phyloP scores from a whole-genome alignment of 2,888 invertebrate genomes.

The Sarcophaga carnaria region DNA sequence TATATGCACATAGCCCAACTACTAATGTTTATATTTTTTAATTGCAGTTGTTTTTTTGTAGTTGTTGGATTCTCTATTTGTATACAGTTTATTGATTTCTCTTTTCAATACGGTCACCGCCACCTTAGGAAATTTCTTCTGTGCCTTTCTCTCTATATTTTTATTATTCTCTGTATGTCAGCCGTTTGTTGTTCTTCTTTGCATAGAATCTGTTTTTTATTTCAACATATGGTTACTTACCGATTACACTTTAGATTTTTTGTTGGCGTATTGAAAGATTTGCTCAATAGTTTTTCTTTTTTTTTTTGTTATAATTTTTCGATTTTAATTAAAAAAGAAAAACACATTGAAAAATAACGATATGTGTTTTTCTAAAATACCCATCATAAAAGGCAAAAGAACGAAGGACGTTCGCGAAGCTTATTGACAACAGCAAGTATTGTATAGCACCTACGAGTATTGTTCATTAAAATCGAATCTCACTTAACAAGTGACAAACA shows the following conservation, averaged over 20 bases:
- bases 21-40: conserved; percentile 65
- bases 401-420: background rate
- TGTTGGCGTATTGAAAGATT: conserved; percentile 21
- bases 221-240: conserved; percentile 48
- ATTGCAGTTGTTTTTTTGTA: conserved; percentile 32
- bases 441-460: too few relatives aligned
- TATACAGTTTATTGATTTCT: conserved; percentile 54
- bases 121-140: background rate
- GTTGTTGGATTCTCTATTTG: conserved; percentile 34
- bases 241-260: conserved; percentile 47
- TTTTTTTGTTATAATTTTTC: conserved; percentile 19
- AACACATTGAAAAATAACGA: conserved; percentile 34
- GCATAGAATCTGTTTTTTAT: conserved; percentile 32
- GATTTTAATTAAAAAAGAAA: conserved; percentile 51
- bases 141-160: background rate
- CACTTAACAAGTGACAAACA: background rate
- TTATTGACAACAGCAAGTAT: background rate
- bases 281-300: conserved; percentile 13
- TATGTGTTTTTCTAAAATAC: background rate
- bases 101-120: conserved; percentile 14
- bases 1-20: background rate
- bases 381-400: background rate
- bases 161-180: conserved; percentile 2
- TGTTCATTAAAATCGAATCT: background rate
- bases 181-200: background rate